Conservation (phyloP, 2,888 invertebrate genomes). For the Limnephilus auricula region DNA sequence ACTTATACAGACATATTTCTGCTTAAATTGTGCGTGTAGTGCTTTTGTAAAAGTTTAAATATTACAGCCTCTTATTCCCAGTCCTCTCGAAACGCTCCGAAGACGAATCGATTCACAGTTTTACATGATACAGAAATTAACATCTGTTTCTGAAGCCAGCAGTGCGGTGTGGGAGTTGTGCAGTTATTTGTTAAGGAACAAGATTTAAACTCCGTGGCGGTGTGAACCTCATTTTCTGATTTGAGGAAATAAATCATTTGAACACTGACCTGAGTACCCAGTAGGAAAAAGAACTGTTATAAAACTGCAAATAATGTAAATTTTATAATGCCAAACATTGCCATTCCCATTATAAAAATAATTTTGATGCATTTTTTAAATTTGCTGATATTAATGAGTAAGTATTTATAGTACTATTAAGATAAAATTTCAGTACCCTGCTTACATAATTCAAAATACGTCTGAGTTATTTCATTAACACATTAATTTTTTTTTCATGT, state of each 20-base stretch:
- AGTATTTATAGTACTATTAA: too few relatives aligned
- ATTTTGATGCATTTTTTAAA: neutral
- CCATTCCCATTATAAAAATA: neutral
- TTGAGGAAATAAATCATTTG: neutral
- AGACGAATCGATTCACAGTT: neutral
- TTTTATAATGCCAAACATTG: neutral
- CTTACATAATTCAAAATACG: too few relatives aligned
- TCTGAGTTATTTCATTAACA: too few relatives aligned
- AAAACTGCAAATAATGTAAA: neutral
- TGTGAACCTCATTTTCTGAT: neutral
- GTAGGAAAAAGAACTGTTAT: neutral
- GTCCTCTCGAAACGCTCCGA: neutral
- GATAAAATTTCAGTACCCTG: too few relatives aligned
- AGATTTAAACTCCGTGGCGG: neutral
- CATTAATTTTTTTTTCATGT: too few relatives aligned
- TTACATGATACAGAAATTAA: conserved; percentile 24
- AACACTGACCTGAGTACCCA: neutral
- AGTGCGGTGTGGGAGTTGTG: conserved; percentile 8
- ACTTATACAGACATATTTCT: too few relatives aligned
- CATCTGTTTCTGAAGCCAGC: conserved; percentile 28
- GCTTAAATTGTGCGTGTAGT: neutral
- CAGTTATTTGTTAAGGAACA: conserved; percentile 29
- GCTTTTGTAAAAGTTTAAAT: neutral
- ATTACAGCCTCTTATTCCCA: neutral
- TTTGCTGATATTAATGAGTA: neutral